A percentile compares a stretch with the other conserved stretches of the same genome.
Evolutionary conservation across 30 jellyfish, hydroid and myxozoan genomes (phyloP).

Genomic region (Chrysaora quinquecirrha): DNA sequence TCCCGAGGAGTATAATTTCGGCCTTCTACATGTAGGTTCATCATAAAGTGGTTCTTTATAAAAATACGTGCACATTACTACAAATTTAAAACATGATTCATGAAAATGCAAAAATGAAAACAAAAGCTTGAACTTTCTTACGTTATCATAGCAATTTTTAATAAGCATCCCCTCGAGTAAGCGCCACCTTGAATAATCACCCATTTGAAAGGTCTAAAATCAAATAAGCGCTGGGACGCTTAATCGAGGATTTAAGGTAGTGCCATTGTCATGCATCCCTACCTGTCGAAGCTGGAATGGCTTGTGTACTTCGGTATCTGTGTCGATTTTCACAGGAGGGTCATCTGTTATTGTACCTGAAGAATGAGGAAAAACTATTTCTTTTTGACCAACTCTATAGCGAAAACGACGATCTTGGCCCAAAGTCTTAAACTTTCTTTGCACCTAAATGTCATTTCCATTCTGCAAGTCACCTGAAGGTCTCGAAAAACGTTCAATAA

Average conservation of each 20-base stretch:
- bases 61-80: neutral
- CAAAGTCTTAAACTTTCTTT: no score
- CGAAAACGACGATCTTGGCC: no score
- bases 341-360: slow-evolving; percentile 60
- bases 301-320: slow-evolving; percentile 50
- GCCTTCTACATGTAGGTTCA: no score
- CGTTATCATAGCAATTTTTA: neutral
- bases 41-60: no score
- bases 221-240: neutral
- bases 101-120: neutral
- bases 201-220: neutral
- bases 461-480: no score
- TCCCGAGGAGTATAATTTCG: neutral
- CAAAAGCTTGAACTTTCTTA: neutral
- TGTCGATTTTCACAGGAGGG: slow-evolving; percentile 65
- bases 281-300: slow-evolving; percentile 54
- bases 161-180: neutral
- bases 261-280: no score
- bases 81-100: no score
- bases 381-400: no score
- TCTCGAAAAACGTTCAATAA: no score
- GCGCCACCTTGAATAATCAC: neutral
- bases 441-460: no score
- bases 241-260: neutral
- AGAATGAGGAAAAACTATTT: no score